Percentiles rank a stretch among this genome's conserved stretches.
These are phyloP conservation scores for Dynastes tityus DNA, from an alignment of 2,888 invertebrate species.

Conservation along the genomic window DNA sequence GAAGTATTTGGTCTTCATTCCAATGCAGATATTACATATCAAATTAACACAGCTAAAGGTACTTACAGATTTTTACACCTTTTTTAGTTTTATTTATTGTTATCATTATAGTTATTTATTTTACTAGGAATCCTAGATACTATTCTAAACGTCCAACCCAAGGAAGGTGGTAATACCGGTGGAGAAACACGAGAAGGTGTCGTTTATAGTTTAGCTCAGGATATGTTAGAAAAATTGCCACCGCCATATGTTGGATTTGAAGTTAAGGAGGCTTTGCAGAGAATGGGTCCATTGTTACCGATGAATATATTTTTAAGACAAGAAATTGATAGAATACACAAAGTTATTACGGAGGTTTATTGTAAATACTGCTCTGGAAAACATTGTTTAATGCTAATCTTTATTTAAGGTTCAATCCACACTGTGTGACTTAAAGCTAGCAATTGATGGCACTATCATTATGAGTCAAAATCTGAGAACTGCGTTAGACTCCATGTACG, in stretches of 20 bases:
- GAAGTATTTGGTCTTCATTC: slow-evolving; percentile 97
- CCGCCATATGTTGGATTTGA: slow-evolving; percentile 91
- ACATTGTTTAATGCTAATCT: slow-evolving; percentile 1
- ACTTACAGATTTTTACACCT: not conserved
- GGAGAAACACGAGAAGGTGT: slow-evolving; percentile 95
- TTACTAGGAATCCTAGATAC: slow-evolving; percentile 86
- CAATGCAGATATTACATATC: slow-evolving; percentile 98
- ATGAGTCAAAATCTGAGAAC: slow-evolving; percentile 94
- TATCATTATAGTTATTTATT: not conserved
- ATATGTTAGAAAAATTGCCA: slow-evolving; percentile 91
- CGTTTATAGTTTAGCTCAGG: slow-evolving; percentile 92
- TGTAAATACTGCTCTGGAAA: not conserved
- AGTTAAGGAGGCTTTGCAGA: slow-evolving; percentile 88
- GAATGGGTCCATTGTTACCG: slow-evolving; percentile 94
- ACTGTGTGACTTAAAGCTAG: slow-evolving; percentile 90
- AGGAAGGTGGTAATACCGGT: slow-evolving; percentile 92
- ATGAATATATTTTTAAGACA: slow-evolving; percentile 96
- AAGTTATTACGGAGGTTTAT: slow-evolving; percentile 80
- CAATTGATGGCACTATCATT: slow-evolving; percentile 97
- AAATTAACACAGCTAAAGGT: slow-evolving; percentile 95
- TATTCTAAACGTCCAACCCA: slow-evolving; percentile 96
- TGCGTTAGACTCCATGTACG: slow-evolving; percentile 96
- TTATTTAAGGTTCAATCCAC: slow-evolving; percentile 79
- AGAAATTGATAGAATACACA: slow-evolving; percentile 88
- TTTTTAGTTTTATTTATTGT: not conserved